Base-by-base conservation (phyloP, 2,888 invertebrate genomes). In the Eueremaeus valkanovi region DNA sequence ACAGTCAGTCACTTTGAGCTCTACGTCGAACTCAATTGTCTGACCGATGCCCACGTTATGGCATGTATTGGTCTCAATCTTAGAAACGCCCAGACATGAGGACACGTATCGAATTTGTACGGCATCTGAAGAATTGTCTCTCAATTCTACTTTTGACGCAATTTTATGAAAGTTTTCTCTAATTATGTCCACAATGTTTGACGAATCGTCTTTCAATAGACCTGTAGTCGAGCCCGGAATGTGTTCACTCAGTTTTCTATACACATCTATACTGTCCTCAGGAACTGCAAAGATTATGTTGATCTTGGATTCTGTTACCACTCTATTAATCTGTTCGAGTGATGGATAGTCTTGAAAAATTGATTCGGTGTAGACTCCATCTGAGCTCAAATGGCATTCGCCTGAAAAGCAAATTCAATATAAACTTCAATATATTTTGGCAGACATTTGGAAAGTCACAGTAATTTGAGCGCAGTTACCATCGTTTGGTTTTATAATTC, bases 281-380 rank as follows among this genome's bases (percentile, higher is more conserved):
- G 96, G 96, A 49, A 97, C 96, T 42, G 97, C 97, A 86, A 97
- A 97, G 81, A 99, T 98, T 63, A 99, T 88, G 84, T 97, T 97
- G 80, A 99, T 94, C 2, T 95, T 90, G 83, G 95, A 92, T 83
- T 96, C 90, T 82, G 93, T 93, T 36, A 86, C 75, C 90, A 92
- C 85, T 89, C 90, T 85, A 89, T 85, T 84, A 40, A 87, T 83
- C 85, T 97, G 96, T 13, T 96, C 95, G 78, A 99, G 94, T 78
- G 96, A 97, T 1, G 98, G 98, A 83, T 98, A 99, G 84, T 99
- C 98, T 85, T 92, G 92, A 3, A 91, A 89, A 0, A 92, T 92
- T 84, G 95, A 95, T 73, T 84, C 83, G n/a, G 85, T 84, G 8
- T 82, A 78, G 81, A 90, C 98, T 87, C 36, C 92, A 91, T 78